Evolutionary conservation across 2,113 vertebrate species (phyloP).

Genomic region (Gadus chalcogrammus): DNA sequence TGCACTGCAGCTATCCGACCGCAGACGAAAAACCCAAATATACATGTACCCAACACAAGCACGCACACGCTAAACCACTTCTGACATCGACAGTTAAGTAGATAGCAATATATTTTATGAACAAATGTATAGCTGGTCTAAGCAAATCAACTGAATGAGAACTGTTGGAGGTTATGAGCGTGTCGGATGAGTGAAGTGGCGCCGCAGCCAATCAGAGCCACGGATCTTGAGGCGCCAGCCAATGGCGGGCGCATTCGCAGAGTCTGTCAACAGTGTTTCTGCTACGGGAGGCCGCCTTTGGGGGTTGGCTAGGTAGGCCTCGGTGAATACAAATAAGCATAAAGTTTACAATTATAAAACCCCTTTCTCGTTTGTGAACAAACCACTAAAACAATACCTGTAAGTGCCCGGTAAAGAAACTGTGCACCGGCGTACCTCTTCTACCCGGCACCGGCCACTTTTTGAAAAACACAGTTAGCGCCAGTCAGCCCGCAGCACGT

Average conservation of each 20-base stretch:
- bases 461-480: constrained; percentile 20
- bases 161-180: not conserved
- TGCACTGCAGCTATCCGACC: no score
- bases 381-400: not conserved
- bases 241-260: constrained; percentile 39
- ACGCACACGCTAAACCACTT: not conserved
- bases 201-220: constrained; percentile 45
- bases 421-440: not conserved
- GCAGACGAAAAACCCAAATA: not conserved
- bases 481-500: constrained; percentile 47
- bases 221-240: not conserved
- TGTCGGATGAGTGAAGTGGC: constrained; percentile 41
- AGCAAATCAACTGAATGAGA: no score
- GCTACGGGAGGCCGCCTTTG: constrained; percentile 46
- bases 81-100: not conserved
- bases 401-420: not conserved
- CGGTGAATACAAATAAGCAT: constrained; percentile 63
- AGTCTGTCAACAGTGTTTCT: constrained; percentile 40
- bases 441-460: no score
- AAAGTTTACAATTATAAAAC: constrained; percentile 62
- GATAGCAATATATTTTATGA: not conserved
- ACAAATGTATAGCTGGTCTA: not conserved
- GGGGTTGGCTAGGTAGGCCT: constrained; percentile 69
- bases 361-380: not conserved
- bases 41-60: not conserved